Base-by-base conservation (phyloP, 2,113 vertebrate species). In the Psilopogon haemacephalus region DNA sequence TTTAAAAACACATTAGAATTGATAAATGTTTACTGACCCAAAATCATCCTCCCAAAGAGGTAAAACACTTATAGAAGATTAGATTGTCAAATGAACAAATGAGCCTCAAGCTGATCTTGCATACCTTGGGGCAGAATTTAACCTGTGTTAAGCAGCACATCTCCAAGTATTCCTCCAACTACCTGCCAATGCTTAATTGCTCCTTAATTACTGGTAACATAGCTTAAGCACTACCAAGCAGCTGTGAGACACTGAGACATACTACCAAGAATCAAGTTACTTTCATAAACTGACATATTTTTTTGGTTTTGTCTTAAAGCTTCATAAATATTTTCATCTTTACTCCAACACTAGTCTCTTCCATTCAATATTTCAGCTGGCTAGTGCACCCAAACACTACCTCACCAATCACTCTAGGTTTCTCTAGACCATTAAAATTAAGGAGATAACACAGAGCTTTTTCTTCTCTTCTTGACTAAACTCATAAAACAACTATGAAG, bases 11-110 rank as follows among this genome's bases (percentile, higher is more conserved):
- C 2, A 0, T 62, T 62, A 79, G 32, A 55, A 75, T 12, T 89
- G 70, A 79, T 87, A 94, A 90, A 89, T 95, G 92, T 92, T 95
- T 94, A 87, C 81, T 28, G 56, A 89, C 40, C 56, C 46, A 20
- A 76, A 79, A 76, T 6, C 55, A 70, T 54, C 40, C 71, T 79
- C 63, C 56, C 48, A 37, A 82, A 86, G 59, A 90, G 59, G 70
- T 33, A 86, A 54, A 84, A 70, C 30, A 69, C 38, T 84, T 75
- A 33, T 0, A 69, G 73, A 67, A 85, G 75, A 81, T 94, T 76
- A 79, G 30, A 62, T 58, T 93, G 58, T 44, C 55, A 82, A 82
- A 69, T 24, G 73, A 92, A 93, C 65, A 86, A 88, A 72, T 24
- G 50, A 78, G 15, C 4, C 18, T n/a, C 35, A 2, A 3, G 4